Conservation (phyloP, 2,797 vertebrate genomes). For the Carapus acus region DNA sequence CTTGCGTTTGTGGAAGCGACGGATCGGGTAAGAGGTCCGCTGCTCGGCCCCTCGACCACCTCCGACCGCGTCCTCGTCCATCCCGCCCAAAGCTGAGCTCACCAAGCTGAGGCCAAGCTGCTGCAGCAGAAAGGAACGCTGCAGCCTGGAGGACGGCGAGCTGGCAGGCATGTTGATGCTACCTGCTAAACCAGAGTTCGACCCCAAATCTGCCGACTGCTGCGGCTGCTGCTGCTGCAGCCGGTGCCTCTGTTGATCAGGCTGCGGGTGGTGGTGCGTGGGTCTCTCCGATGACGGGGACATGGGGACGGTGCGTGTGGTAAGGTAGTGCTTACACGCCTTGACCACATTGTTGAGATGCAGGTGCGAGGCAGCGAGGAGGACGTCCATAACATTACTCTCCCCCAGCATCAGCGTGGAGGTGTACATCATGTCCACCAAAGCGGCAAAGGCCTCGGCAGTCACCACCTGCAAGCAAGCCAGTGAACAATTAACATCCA, state of each 20-base stretch:
- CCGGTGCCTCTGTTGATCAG: conserved; percentile 66
- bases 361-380: conserved; percentile 93
- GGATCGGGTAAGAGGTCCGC: conserved; percentile 80
- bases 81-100: conserved; percentile 84
- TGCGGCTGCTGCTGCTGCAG: conserved; percentile 81
- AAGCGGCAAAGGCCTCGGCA: conserved; percentile 90
- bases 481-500: too few species aligned
- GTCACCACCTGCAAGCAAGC: conserved; percentile 80
- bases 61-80: conserved; percentile 73
- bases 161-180: conserved; percentile 49
- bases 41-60: conserved; percentile 75
- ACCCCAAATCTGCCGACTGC: conserved; percentile 58
- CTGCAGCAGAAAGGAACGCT: conserved; percentile 93
- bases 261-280: conserved; percentile 58
- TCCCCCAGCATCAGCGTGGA: conserved; percentile 97
- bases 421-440: conserved; percentile 99
- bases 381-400: conserved; percentile 97
- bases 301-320: conserved; percentile 89
- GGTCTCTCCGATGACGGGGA: conserved; percentile 79
- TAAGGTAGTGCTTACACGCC: conserved; percentile 97
- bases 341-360: conserved; percentile 97
- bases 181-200: conserved; percentile 45
- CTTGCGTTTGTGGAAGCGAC: conserved; percentile 92
- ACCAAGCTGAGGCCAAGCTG: conserved; percentile 94
- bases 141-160: conserved; percentile 74